A percentile compares a stretch with the other conserved stretches of the same genome.
Conservation (phyloP, 2,113 vertebrate genomes). For the Perccottus glenii region DNA sequence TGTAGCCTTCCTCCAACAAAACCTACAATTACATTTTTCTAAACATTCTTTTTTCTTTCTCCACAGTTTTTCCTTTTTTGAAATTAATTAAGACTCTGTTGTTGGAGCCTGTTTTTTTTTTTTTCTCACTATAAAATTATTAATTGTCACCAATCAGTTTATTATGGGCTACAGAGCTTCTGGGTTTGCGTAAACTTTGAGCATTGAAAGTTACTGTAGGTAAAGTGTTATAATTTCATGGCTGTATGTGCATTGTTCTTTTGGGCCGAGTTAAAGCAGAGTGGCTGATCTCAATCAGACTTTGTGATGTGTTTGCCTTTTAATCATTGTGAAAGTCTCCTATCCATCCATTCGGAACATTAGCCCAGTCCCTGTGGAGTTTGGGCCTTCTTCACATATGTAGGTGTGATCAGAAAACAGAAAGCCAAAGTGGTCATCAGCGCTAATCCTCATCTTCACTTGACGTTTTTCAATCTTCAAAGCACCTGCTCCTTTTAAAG, state of each 20-base stretch:
- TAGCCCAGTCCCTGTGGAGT: slow-evolving; percentile 39
- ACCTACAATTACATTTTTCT: background rate
- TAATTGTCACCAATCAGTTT: slow-evolving; percentile 7
- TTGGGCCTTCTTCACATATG: background rate
- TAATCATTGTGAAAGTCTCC: slow-evolving; percentile 66
- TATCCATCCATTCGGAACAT: slow-evolving; percentile 40
- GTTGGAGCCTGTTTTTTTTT: background rate
- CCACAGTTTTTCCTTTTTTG: background rate
- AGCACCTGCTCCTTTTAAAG: slow-evolving; percentile 42
- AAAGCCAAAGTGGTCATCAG: slow-evolving; percentile 27
- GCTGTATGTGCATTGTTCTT: background rate
- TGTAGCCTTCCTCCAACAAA: background rate
- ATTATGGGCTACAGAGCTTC: background rate
- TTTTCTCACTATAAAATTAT: background rate
- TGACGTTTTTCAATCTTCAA: slow-evolving; percentile 63
- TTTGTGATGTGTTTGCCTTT: slow-evolving; percentile 13
- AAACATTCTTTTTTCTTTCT: background rate
- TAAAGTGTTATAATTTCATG: too few relatives aligned
- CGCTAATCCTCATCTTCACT: slow-evolving; percentile 15
- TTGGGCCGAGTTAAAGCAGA: background rate
- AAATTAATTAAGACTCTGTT: background rate
- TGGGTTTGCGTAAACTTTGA: slow-evolving; percentile 10
- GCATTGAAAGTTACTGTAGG: too few relatives aligned
- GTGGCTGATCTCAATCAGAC: slow-evolving; percentile 3
- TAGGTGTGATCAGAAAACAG: slow-evolving; percentile 10